Conservation (phyloP, 2,797 vertebrate genomes). For the Arrhamphus sclerolepis region DNA sequence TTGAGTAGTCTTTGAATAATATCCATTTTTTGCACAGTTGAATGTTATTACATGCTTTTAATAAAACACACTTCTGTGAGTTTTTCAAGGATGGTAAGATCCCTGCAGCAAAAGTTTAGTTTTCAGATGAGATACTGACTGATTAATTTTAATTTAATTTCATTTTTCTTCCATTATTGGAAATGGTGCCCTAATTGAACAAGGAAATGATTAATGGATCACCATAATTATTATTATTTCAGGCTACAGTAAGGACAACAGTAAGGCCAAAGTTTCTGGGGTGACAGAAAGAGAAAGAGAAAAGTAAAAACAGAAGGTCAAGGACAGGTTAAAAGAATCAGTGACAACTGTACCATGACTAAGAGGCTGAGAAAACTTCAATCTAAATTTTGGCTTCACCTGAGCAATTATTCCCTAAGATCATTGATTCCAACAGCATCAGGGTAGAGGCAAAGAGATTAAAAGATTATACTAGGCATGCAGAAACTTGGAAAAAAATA, state of each 20-base stretch:
- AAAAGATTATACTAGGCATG: conserved; percentile 67
- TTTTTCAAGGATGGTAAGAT: no score
- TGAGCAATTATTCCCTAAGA: conserved; percentile 71
- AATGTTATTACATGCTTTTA: no score
- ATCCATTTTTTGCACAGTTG: no score
- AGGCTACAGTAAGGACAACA: conserved; percentile 15
- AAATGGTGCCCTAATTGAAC: no score
- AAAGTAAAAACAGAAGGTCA: conserved; percentile 26
- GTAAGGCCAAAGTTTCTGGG: not conserved
- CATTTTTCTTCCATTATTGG: no score
- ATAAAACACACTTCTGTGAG: no score
- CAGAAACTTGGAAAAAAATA: conserved; percentile 43
- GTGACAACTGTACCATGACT: conserved; percentile 31
- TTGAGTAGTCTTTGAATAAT: no score
- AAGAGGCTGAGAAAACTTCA: conserved; percentile 38
- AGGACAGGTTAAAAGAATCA: conserved; percentile 54
- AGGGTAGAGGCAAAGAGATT: conserved; percentile 64
- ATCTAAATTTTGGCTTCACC: conserved; percentile 64
- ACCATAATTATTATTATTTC: no score
- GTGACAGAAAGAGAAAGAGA: conserved; percentile 8
- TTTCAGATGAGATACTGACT: no score
- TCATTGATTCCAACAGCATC: conserved; percentile 60
- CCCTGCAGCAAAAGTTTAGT: no score
- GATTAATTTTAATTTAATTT: no score
- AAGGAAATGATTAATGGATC: no score